These are phyloP conservation scores for Conistra vaccinii DNA, from an alignment of 2,888 invertebrate genomes.

Conservation along the genomic window DNA sequence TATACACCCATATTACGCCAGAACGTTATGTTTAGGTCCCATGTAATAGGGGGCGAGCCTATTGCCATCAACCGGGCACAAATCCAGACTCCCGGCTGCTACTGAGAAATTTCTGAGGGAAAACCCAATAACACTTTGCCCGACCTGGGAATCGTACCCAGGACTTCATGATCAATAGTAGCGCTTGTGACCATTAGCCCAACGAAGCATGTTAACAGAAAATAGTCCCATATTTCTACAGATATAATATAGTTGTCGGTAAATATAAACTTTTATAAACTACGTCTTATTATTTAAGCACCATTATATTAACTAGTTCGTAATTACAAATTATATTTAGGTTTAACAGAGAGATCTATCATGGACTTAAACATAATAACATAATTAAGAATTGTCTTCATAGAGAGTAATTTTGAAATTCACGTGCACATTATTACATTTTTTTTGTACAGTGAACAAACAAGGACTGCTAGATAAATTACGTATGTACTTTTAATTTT, in stretches of 20 bases:
- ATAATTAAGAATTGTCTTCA: slow-evolving; percentile 43
- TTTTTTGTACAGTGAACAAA: slow-evolving; percentile 22
- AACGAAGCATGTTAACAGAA: background rate
- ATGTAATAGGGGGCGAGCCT: too few relatives aligned
- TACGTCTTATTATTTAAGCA: slow-evolving; percentile 64
- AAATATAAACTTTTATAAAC: slow-evolving; percentile 47
- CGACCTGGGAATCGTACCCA: too few relatives aligned
- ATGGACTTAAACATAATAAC: slow-evolving; percentile 54
- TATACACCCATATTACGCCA: too few relatives aligned
- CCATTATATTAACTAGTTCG: slow-evolving; percentile 62
- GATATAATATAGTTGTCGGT: slow-evolving; percentile 45
- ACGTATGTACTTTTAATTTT: slow-evolving; percentile 30
- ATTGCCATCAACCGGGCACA: too few relatives aligned
- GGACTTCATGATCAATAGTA: too few relatives aligned
- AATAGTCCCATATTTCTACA: slow-evolving; percentile 19
- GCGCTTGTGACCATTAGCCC: too few relatives aligned
- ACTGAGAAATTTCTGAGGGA: too few relatives aligned
- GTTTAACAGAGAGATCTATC: slow-evolving; percentile 59
- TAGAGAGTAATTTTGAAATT: slow-evolving; percentile 25
- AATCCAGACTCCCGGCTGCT: too few relatives aligned
- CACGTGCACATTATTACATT: background rate
- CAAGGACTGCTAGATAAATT: background rate
- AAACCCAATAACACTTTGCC: too few relatives aligned
- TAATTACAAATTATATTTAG: slow-evolving; percentile 54
- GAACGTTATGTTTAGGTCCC: too few relatives aligned